A percentile compares a stretch with the other conserved stretches of the same genome.
These are phyloP conservation scores for Halocaridina rubra DNA, from an alignment of 2,888 invertebrate genomes.

Conservation along the genomic window DNA sequence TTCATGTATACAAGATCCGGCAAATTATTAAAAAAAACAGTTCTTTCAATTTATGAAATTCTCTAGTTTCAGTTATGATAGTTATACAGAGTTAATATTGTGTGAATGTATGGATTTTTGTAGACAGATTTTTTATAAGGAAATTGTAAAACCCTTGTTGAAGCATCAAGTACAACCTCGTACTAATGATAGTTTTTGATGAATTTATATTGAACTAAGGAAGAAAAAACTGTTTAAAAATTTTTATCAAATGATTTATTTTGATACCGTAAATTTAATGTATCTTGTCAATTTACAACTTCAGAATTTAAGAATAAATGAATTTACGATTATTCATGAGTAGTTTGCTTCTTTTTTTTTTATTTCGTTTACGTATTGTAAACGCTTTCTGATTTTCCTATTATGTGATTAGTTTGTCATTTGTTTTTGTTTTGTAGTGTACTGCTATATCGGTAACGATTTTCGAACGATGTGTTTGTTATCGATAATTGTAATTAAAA, in stretches of 20 bases:
- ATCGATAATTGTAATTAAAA: too few species aligned
- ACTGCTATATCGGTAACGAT: too few species aligned
- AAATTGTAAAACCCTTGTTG: constrained; percentile 42
- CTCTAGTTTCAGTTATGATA: constrained; percentile 20
- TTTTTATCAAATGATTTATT: constrained; percentile 54
- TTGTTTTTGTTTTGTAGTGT: too few species aligned
- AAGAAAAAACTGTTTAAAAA: constrained; percentile 39
- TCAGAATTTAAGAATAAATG: neutral
- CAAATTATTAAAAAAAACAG: constrained; percentile 14
- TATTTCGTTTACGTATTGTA: too few species aligned
- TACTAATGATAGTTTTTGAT: constrained; percentile 20
- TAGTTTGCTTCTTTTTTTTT: too few species aligned
- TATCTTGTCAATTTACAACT: too few species aligned
- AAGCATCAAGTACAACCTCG: constrained; percentile 46
- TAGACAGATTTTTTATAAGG: constrained; percentile 51
- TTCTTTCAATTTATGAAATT: constrained; percentile 32
- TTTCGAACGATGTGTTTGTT: too few species aligned
- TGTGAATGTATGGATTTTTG: constrained; percentile 42
- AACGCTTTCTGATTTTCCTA: too few species aligned
- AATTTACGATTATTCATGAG: neutral
- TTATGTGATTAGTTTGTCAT: too few species aligned
- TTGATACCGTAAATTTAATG: constrained; percentile 47
- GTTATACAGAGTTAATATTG: constrained; percentile 24
- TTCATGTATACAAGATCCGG: constrained; percentile 27
- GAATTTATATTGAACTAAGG: neutral